phyloP scores from a whole-genome alignment of 2,797 vertebrate genomes.

The Cetoscarus ocellatus region DNA sequence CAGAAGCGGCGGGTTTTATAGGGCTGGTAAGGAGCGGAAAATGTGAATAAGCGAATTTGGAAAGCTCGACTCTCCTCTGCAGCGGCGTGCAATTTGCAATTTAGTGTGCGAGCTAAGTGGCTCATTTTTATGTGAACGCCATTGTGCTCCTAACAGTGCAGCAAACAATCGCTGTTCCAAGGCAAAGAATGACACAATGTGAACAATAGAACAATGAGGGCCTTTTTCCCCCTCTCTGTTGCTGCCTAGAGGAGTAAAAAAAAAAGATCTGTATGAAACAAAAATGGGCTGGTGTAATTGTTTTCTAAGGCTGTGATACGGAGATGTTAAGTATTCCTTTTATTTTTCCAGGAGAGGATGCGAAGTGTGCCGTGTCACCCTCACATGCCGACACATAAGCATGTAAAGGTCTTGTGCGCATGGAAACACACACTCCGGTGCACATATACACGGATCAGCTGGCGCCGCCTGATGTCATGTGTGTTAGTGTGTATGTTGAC shows the following conservation, averaged over 20 bases:
- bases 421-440: slow-evolving; percentile 57
- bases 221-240: slow-evolving; percentile 71
- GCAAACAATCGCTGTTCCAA: slow-evolving; percentile 85
- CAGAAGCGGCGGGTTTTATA: slow-evolving; percentile 79
- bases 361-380: slow-evolving; percentile 29
- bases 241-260: slow-evolving; percentile 69
- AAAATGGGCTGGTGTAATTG: slow-evolving; percentile 75
- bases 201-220: slow-evolving; percentile 84
- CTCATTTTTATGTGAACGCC: slow-evolving; percentile 84
- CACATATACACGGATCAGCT: slow-evolving; percentile 40
- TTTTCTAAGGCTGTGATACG: slow-evolving; percentile 76
- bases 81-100: slow-evolving; percentile 74
- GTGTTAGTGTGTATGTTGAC: slow-evolving; percentile 77
- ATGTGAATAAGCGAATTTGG: slow-evolving; percentile 85
- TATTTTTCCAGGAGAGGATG: slow-evolving; percentile 53
- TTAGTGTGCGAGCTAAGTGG: slow-evolving; percentile 84
- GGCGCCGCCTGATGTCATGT: slow-evolving; percentile 60
- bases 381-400: slow-evolving; percentile 10
- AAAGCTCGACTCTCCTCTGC: slow-evolving; percentile 79
- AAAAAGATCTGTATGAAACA: slow-evolving; percentile 70
- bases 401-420: slow-evolving; percentile 14
- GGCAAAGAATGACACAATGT: slow-evolving; percentile 82
- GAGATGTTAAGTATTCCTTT: slow-evolving; percentile 69
- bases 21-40: slow-evolving; percentile 79
- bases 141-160: slow-evolving; percentile 84